Evolutionary conservation across 1,140 invertebrate species (phyloP), one percentile per base, ranked within the genome.

Genomic region (Platorchestia sp.): DNA sequence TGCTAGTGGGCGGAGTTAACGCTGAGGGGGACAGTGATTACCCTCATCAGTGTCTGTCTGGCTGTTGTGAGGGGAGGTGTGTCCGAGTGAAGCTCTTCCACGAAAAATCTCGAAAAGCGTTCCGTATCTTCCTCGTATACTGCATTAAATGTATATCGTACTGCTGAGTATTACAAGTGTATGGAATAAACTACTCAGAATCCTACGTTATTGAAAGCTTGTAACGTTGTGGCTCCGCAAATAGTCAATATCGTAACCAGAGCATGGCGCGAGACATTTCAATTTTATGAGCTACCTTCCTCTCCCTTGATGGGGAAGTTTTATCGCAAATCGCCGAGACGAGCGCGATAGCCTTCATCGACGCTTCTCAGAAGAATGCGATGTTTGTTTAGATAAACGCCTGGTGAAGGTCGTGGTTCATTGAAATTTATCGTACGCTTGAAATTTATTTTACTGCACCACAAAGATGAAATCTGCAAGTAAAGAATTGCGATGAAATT

Each of bases 31-130:
- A 93, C 40, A 45, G 43, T 40, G 16, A 36, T 42, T 93, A 93
- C 91, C 91, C 91, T 93, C 91, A 45, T 45, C 91, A 93, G 91
- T 93, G 91, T 44, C 91, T 44, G 45, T 41, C 45, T 45, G 45
- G 40, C 45, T n/a, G 36, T 93, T 44, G 45, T 93, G 45, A 45
- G 91, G 91, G 43, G 40, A 93, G 91, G 91, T 93, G 91, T 93
- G 45, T 10, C 3, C 43, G 40, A 45, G 40, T n/a, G 41, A 3
- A 44, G 45, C 43, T 45, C 91, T 10, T 93, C 36, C 43, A 93
- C 43, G 47, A 47, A 45, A 7, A 45, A 93, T 40, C 40, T 10
- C 45, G 45, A 93, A n/a, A 47, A 47, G 47, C 44, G 41, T 43
- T 36, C 59, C 3, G 59, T 36, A 75, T 22, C 59, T 75, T 27